Conservation (phyloP, 2,888 invertebrate species). For the Neocrepidodera transversa region DNA sequence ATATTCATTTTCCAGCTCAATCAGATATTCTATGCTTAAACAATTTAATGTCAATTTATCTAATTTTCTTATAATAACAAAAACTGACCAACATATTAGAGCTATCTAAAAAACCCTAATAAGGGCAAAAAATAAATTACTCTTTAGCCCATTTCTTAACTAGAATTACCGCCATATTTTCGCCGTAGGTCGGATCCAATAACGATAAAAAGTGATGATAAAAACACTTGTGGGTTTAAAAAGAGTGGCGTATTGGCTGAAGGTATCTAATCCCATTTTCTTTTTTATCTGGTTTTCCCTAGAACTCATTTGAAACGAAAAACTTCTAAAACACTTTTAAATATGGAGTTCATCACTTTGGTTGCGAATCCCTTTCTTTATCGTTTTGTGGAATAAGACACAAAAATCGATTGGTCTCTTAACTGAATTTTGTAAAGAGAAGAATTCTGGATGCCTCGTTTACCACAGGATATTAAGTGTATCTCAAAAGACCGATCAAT, state of each 20-base stretch:
- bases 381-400: no score
- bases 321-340: constrained; percentile 23
- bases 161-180: constrained; percentile 28
- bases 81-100: no score
- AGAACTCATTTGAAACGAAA: constrained; percentile 26
- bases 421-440: no score
- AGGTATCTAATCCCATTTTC: constrained; percentile 27
- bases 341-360: constrained; percentile 20
- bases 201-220: constrained; percentile 30
- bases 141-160: constrained; percentile 26
- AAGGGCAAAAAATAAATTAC: constrained; percentile 28
- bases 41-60: no score
- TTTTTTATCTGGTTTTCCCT: constrained; percentile 27
- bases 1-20: no score
- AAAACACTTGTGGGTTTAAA: constrained; percentile 34
- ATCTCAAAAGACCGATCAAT: no score
- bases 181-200: constrained; percentile 25
- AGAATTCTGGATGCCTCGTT: no score
- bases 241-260: constrained; percentile 27
- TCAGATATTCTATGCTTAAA: no score
- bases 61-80: no score
- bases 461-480: no score
- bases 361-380: no score
- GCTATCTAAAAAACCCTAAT: constrained; percentile 21
- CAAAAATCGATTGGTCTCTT: no score